These are phyloP conservation scores for Drosophila parvula DNA, from an alignment of 1,140 invertebrate genomes.

Conservation along the genomic window DNA sequence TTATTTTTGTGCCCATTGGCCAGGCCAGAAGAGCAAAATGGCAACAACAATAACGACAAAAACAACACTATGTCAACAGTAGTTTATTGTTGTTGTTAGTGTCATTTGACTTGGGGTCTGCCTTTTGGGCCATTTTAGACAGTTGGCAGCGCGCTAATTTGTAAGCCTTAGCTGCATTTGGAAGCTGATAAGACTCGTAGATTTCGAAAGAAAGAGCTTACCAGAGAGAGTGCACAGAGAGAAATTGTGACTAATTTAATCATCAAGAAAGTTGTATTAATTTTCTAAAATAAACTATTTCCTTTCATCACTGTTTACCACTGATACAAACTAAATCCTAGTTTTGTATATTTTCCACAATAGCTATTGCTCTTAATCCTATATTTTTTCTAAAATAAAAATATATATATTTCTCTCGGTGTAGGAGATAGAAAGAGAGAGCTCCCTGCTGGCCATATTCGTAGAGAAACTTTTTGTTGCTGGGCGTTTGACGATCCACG, in stretches of 20 bases:
- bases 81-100: constrained; percentile 82
- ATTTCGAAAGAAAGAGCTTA: constrained; percentile 43
- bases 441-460: constrained; percentile 68
- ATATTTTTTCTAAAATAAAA: no score
- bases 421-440: constrained; percentile 32
- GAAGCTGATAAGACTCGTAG: constrained; percentile 71
- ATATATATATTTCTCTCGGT: constrained; percentile 9
- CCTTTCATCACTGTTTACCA: background rate
- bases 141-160: constrained; percentile 82
- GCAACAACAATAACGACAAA: constrained; percentile 55
- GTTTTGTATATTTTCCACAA: background rate
- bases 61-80: constrained; percentile 73
- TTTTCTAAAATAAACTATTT: no score
- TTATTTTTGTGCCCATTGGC: constrained; percentile 3
- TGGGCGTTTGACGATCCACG: constrained; percentile 73
- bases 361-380: background rate
- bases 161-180: constrained; percentile 75
- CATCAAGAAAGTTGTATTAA: background rate
- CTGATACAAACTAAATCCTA: background rate
- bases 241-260: background rate
- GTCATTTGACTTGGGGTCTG: constrained; percentile 78
- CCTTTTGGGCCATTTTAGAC: constrained; percentile 76
- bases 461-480: constrained; percentile 72
- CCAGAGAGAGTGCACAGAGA: background rate
- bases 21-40: constrained; percentile 22